Conservation (phyloP, 2,113 vertebrate genomes). For the Daboia siamensis region DNA sequence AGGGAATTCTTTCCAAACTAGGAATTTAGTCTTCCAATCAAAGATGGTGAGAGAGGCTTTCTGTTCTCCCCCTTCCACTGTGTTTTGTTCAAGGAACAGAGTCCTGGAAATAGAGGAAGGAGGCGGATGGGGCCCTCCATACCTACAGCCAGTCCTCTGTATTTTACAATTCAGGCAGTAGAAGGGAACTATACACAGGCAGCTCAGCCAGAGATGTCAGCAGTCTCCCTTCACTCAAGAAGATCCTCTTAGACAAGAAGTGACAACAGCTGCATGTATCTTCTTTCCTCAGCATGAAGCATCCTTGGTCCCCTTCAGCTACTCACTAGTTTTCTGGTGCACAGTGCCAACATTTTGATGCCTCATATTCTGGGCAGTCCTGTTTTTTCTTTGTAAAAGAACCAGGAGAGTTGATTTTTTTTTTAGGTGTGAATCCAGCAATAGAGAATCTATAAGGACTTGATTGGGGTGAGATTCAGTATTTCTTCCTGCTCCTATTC, state of each 20-base stretch:
- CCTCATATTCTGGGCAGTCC: not conserved
- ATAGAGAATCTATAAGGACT: not conserved
- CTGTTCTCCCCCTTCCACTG: not conserved
- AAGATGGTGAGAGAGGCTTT: not conserved
- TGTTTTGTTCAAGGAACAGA: not conserved
- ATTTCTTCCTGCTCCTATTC: not conserved
- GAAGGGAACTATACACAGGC: not conserved
- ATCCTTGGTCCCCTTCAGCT: not conserved
- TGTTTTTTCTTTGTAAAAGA: not conserved
- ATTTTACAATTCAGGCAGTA: not conserved
- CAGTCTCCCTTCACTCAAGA: not conserved
- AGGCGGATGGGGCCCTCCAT: not conserved
- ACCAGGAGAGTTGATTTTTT: not conserved
- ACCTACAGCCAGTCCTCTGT: not conserved
- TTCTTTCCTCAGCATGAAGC: not conserved
- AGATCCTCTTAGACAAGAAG: conserved; percentile 8
- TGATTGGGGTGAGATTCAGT: too few species aligned
- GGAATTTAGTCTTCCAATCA: not conserved
- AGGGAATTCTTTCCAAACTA: not conserved
- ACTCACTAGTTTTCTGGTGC: not conserved
- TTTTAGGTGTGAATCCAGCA: not conserved
- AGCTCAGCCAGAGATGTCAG: conserved; percentile 15
- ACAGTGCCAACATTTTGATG: not conserved
- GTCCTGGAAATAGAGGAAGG: too few species aligned
- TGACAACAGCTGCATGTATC: conserved; percentile 3